A percentile compares a stretch with the other conserved stretches of the same genome.
Conservation (phyloP, 2,797 vertebrate species). For the Pristis pectinata region DNA sequence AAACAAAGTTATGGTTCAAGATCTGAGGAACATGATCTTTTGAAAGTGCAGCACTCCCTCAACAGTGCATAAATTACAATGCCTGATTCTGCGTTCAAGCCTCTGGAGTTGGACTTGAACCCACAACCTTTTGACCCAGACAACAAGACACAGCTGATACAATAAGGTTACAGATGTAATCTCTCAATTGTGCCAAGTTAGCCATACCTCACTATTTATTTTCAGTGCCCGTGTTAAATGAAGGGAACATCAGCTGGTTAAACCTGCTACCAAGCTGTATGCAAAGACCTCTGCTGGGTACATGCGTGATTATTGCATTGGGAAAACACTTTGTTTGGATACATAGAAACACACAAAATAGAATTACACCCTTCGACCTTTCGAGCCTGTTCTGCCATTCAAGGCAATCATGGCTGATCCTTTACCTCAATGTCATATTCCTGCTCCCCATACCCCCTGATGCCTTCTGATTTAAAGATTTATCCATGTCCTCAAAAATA, state of each 20-base stretch:
- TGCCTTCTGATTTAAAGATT: no score
- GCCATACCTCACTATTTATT: neutral
- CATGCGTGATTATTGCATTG: no score
- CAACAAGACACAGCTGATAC: neutral
- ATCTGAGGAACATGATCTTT: neutral
- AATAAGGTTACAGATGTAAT: neutral
- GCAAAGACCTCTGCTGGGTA: neutral
- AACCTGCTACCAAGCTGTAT: neutral
- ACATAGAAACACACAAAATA: no score
- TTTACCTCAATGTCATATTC: no score
- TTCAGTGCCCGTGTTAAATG: no score
- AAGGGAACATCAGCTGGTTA: no score
- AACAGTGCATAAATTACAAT: neutral
- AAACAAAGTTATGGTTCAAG: neutral
- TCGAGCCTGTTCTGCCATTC: no score
- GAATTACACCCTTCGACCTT: no score
- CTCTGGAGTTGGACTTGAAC: neutral
- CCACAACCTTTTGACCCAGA: neutral
- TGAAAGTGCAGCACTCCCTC: neutral
- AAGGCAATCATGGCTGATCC: no score
- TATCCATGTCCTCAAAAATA: no score
- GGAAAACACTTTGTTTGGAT: no score
- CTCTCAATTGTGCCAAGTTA: neutral
- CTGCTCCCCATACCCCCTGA: no score
- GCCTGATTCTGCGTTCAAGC: neutral